Evolutionary conservation across 2,888 invertebrate species (phyloP).

Genomic region (Plusia festucae): DNA sequence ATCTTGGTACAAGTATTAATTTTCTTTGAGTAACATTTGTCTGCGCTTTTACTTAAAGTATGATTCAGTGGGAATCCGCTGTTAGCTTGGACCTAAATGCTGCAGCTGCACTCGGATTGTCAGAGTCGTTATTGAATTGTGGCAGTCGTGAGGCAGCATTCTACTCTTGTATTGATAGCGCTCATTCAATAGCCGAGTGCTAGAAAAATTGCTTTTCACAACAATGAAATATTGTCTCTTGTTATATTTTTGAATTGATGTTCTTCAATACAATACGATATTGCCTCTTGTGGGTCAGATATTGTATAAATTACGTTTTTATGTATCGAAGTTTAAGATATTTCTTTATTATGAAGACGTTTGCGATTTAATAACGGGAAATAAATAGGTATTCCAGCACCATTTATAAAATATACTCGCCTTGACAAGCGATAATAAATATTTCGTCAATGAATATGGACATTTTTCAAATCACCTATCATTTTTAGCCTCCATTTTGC

Average conservation of each 20-base stretch:
- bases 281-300: conserved; percentile 38
- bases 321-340: not conserved
- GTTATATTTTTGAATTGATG: conserved; percentile 42
- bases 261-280: conserved; percentile 41
- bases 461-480: no score
- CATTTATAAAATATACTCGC: no score
- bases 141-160: conserved; percentile 72
- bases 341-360: not conserved
- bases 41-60: not conserved
- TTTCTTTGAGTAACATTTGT: not conserved
- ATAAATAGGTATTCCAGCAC: no score
- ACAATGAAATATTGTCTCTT: conserved; percentile 64
- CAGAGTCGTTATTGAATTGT: conserved; percentile 80
- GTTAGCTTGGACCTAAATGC: conserved; percentile 61
- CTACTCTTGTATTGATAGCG: conserved; percentile 67
- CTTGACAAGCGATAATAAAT: no score
- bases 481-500: not conserved
- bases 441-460: no score
- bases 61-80: conserved; percentile 40
- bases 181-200: conserved; percentile 48
- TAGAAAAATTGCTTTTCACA: conserved; percentile 76
- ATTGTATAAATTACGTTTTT: conserved; percentile 19
- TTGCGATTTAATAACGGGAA: not conserved
- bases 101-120: conserved; percentile 67
- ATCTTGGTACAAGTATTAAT: not conserved